Base-by-base conservation (phyloP, 2,888 invertebrate species). In the Meiosimyza platycephala region DNA sequence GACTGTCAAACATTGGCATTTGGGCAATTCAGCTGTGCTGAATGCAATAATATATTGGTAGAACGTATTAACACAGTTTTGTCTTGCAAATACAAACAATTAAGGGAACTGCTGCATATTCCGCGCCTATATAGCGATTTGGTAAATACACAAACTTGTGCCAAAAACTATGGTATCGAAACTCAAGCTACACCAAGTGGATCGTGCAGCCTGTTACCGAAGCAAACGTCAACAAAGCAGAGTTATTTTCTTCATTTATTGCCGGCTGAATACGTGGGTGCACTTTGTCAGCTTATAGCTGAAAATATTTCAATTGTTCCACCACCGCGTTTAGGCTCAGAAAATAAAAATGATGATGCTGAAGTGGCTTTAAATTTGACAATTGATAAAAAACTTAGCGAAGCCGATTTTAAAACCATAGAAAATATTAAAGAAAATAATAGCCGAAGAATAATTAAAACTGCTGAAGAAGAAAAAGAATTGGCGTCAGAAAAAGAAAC, bases 21-120 rank as follows among this genome's bases (percentile, higher is more conserved):
- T 7, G 92, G 92, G 84, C 89, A 90, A 74, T 91, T 94, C 78
- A 91, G 91, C 76, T 95, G 95, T 87, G 89, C 90, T 84, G 92
- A 92, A 83, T 95, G 95, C 86, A 91, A 91, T 82, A 92, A 92
- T 83, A 88, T 91, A 16, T 88, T 92, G 72, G 94, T 92, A 81
- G 91, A 91, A 78, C 90, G 92, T 79, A 91, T 95, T 67, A 94
- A 92, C 83, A 91, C 92, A 83, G 86, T 94, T 73, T 87, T 95
- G 79, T 93, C 94, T 80, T 95, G 95, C 85, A 90, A 90, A 79
- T 89, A 90, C 66, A 88, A 88, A 72, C 89, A 90, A 80, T 86
- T 95, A 78, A 89, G 90, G 74, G 87, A 86, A 79, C 88, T 94
- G 80, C 88, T 93, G 73, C 89, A 88, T 22, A 88, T 91, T 77